Conservation (phyloP, 2,888 invertebrate species). For the Caenorhabditis macrosperma region DNA sequence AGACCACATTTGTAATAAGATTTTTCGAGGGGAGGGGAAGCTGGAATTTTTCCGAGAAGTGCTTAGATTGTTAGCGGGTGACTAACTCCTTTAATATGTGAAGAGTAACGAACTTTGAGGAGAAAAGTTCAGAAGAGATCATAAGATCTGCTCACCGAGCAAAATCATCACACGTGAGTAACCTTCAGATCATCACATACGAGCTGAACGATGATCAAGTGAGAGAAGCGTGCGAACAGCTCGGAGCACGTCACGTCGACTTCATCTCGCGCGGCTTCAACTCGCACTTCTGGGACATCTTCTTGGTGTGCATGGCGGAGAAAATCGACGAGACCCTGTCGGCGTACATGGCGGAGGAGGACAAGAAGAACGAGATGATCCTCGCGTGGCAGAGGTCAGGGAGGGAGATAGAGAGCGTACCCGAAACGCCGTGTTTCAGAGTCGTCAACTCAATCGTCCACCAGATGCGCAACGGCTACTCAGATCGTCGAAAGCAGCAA, state of each 20-base stretch:
- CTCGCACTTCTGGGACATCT: conserved; percentile 71
- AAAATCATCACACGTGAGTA: not conserved
- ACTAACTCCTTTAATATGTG: too few relatives aligned
- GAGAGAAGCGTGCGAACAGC: conserved; percentile 63
- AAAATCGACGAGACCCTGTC: conserved; percentile 66
- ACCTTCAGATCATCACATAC: conserved; percentile 59
- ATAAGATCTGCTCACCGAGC: too few relatives aligned
- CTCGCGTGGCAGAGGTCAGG: conserved; percentile 68
- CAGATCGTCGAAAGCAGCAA: conserved; percentile 62
- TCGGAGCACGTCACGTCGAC: conserved; percentile 69
- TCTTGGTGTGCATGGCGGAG: conserved; percentile 68
- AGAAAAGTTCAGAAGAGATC: too few relatives aligned
- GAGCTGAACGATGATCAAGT: conserved; percentile 65
- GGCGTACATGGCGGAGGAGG: conserved; percentile 59
- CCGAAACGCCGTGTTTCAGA: conserved; percentile 36
- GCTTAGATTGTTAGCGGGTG: too few relatives aligned
- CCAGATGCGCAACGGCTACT: conserved; percentile 69
- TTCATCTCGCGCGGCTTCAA: conserved; percentile 72
- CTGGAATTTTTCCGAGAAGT: not conserved
- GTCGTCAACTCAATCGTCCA: conserved; percentile 67
- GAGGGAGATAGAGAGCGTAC: not conserved
- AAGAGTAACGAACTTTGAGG: too few relatives aligned
- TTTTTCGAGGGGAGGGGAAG: too few relatives aligned
- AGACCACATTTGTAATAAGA: too few relatives aligned
- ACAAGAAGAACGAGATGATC: conserved; percentile 64